phyloP scores from a whole-genome alignment of 2,888 invertebrate genomes.

The Arrhopalites spinosus region DNA sequence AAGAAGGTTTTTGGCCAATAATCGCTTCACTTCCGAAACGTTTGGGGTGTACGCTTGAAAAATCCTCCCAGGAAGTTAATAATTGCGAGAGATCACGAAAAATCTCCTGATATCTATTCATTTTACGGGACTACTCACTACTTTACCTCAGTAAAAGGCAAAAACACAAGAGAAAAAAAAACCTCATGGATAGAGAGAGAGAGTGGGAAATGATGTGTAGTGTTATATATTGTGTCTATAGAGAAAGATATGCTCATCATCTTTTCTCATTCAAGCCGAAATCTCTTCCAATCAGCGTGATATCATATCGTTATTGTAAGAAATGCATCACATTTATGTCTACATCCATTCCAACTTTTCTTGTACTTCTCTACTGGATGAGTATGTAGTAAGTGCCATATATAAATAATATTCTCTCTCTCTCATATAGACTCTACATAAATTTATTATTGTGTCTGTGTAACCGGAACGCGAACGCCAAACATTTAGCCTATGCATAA shows the following conservation, averaged over 20 bases:
- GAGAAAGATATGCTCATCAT: conserved; percentile 26
- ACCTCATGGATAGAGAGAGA: no score
- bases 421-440: conserved; percentile 32
- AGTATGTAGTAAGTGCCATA: no score
- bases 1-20: conserved; percentile 55
- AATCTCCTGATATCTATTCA: conserved; percentile 56
- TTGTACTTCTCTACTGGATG: neutral
- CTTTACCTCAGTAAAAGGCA: conserved; percentile 49
- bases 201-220: conserved; percentile 8
- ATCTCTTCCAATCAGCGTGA: conserved; percentile 54
- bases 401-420: no score
- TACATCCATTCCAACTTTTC: conserved; percentile 13
- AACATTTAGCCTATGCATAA: conserved; percentile 55
- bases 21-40: conserved; percentile 57
- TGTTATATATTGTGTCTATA: neutral
- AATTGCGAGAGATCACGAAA: conserved; percentile 56
- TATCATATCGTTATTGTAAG: conserved; percentile 40
- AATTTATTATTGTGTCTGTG: conserved; percentile 56
- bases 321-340: conserved; percentile 39
- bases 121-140: conserved; percentile 49
- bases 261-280: conserved; percentile 46
- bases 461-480: conserved; percentile 53
- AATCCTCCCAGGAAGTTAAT: conserved; percentile 56
- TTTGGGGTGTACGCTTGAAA: conserved; percentile 56
- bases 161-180: conserved; percentile 45